Base-by-base conservation (phyloP, 2,797 vertebrate genomes). In the Silurus aristotelis region DNA sequence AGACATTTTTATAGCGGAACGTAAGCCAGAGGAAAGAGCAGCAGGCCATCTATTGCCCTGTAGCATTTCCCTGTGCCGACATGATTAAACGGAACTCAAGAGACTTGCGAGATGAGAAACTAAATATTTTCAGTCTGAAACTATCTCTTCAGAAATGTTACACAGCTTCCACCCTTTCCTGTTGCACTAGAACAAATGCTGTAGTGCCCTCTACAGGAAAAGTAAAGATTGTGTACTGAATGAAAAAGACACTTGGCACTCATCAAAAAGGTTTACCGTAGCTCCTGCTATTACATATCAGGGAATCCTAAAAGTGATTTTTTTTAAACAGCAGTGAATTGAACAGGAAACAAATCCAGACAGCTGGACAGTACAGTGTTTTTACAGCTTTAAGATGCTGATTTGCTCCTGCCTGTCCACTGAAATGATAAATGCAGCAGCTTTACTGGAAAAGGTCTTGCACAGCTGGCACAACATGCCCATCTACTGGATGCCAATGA, bases 131-230 rank as follows among this genome's bases (percentile, higher is more conserved):
- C 20, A 31, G 60, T 58, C 83, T 43, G 55, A 81, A 86, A 72
- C 60, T 73, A 80, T 83, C 63, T 71, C 64, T 84, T 83, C 46
- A 80, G 25, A 46, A 86, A 84, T 48, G 73, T 81, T 58, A 52
- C 67, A 43, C 75, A 68, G 58, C 80, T 66, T 84, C 63, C 82
- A 38, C 60, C 81, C 22, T 76, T 87, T 80, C 84, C 83, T 85
- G 64, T 63, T 63, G 19, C 60, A 61, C 52, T 27, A 67, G 77
- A 20, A 48, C 61, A 83, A 88, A 86, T 83, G 48, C 79, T 89
- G 83, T 31, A 89, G 86, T 88, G 89, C 84, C 88, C 89, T 88
- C 88, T 89, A 66, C 52, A 87, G 89, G 83, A 88, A 1, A n/a
- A 52, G 20, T 76, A 68, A 5, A 48, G 75, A 43, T 83, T 22